Evolutionary conservation across 2,888 invertebrate genomes (phyloP), one percentile per base, ranked within the genome.

Genomic region (Danaus chrysippus): DNA sequence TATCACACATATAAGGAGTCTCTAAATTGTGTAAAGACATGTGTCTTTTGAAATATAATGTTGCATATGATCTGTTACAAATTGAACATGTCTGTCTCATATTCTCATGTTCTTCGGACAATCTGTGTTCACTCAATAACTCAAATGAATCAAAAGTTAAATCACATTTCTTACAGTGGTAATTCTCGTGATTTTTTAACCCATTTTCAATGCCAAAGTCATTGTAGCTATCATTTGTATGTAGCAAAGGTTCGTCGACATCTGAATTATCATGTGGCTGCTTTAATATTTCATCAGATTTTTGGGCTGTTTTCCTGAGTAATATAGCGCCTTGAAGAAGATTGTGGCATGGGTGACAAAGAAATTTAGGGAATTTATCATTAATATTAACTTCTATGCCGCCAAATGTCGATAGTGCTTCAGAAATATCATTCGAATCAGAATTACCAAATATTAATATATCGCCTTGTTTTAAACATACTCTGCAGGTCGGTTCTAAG

Each of bases 401-500:
- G 19, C 76, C 81, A 58, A 89, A 79, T 17, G 59, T 69, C 15
- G 66, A 73, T 34, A 90, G 61, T 0, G 75, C 76, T 55, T 80
- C 77, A 1, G 83, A 70, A 46, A 86, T 66, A 58, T 86, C 76
- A 54, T 77, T 73, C 1, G 58, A 49, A 1, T 58, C 54, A 5
- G 72, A 67, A 10, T 70, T 70, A 2, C 79, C 81, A 57, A 73
- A 83, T 57, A 91, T 87, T 13, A 84, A 81, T 64, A 88, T 75
- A 52, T 67, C 68, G n/a, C 88, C 89, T 67, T 79, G 74, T 69
- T 86, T 83, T 8, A 90, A 73, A 68, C 90, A 91, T 41, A 89
- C 79, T 66, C 90, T 78, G 69, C 89, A 89, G 1, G 68, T 70
- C 34, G 42, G 58, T 44, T 68, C 60, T 17, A 54, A 67, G 41